phyloP scores from a whole-genome alignment of 2,888 invertebrate genomes.

The Rutpela maculata region DNA sequence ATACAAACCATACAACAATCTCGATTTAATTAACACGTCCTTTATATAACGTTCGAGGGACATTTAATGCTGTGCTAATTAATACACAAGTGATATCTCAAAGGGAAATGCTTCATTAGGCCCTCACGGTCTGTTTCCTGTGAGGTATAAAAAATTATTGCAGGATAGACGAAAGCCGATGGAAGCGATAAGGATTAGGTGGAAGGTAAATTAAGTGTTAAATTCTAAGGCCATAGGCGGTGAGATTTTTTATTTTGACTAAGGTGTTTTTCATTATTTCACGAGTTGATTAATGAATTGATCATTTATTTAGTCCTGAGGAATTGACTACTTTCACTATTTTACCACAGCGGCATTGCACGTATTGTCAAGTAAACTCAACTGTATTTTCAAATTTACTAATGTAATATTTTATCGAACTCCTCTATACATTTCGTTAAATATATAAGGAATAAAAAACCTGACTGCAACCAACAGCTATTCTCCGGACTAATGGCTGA shows the following conservation, averaged over 20 bases:
- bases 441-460: too few species aligned
- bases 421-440: too few species aligned
- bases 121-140: constrained; percentile 7
- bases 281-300: neutral
- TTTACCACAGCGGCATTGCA: too few species aligned
- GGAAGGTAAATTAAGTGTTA: neutral
- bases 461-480: too few species aligned
- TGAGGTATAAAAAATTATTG: neutral
- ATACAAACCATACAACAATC: neutral
- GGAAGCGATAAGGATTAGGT: neutral
- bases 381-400: too few species aligned
- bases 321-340: too few species aligned
- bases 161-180: neutral
- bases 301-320: neutral
- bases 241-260: neutral
- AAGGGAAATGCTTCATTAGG: neutral
- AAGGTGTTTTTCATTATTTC: neutral
- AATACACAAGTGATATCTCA: constrained; percentile 1
- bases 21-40: constrained; percentile 1
- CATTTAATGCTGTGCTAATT: neutral
- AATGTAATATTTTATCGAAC: too few species aligned
- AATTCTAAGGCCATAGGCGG: neutral
- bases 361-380: too few species aligned
- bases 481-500: too few species aligned
- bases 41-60: neutral